Evolutionary conservation across 92 coral and sea anemone species (phyloP), one percentile per base, ranked within the genome.

Genomic region (Zoanthus sociatus): DNA sequence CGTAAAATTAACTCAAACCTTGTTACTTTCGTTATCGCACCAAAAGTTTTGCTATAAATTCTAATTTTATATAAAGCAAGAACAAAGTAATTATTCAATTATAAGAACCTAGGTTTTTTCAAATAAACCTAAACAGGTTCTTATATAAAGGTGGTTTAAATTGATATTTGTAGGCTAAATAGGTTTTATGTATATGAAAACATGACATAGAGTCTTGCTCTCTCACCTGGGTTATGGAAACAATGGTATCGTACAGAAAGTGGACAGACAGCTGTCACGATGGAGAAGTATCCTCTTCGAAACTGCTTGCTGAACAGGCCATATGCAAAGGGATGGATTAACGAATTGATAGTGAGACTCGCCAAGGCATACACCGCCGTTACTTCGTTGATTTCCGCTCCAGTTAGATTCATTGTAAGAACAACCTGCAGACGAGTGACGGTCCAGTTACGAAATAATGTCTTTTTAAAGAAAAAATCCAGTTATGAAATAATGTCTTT

Each of bases 321-420:
- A 73, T 90, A 90, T 0, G 88, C 95, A 30, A 92, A 79, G 14
- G 95, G 95, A 31, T 90, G 95, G 18, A 90, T 83, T 9, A 92
- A 86, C 20, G 93, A 92, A 79, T 92, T 92, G 78, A 92, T 87
- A 11, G 95, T 92, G 32, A 92, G 93, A 63, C 95, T 92, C 13
- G 89, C 71, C 14, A 92, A 77, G 0, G 95, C 95, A 74, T 92
- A 92, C 66, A 92, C 87, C 1, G 95, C 95, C 42, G 95, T 90
- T 16, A 90, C 63, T 69, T 92, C 95, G 86, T 90, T 79, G 16
- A 90, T 88, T 31, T 88, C 89, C 45, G 73, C 79, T 7, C 90
- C 89, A n/a, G 83, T 50, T 69, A 87, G 87, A 77, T 90, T 92
- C 66, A 92, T 82, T 8, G 93, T 90, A 31, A 92, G 78, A 61